A percentile compares a stretch with the other conserved stretches of the same genome.
These are phyloP conservation scores for Batillaria attramentaria DNA, from an alignment of 1,140 invertebrate genomes.

Conservation along the genomic window DNA sequence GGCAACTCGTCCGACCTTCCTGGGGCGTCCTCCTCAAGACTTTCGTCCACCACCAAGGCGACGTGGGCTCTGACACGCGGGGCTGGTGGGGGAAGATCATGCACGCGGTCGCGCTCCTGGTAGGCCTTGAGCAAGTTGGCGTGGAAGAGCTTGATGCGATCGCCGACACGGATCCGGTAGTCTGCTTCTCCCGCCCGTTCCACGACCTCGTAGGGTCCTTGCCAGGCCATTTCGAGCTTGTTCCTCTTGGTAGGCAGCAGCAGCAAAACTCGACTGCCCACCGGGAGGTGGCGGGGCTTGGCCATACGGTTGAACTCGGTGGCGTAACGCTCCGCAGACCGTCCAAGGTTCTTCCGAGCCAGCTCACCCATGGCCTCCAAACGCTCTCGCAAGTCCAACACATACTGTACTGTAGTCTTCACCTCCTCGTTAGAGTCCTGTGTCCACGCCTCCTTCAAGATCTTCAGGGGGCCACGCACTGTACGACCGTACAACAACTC, in stretches of 20 bases:
- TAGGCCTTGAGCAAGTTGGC: neutral
- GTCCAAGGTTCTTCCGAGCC: conserved; percentile 18
- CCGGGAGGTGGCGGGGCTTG: neutral
- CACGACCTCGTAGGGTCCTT: conserved; percentile 32
- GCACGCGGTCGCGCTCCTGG: neutral
- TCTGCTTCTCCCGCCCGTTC: neutral
- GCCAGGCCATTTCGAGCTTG: conserved; percentile 36
- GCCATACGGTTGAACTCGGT: conserved; percentile 23
- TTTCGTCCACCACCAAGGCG: neutral
- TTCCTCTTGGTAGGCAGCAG: conserved; percentile 40
- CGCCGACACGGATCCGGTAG: neutral
- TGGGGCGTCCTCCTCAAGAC: neutral
- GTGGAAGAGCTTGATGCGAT: neutral
- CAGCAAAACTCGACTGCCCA: conserved; percentile 30
- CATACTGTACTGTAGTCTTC: conserved; percentile 37
- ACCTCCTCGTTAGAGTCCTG: conserved; percentile 34
- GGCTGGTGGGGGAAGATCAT: too few species aligned
- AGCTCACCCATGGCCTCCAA: conserved; percentile 33
- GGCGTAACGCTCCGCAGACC: neutral
- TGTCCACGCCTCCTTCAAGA: conserved; percentile 60
- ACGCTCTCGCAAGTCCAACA: conserved; percentile 28
- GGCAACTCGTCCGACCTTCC: neutral
- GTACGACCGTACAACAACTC: conserved; percentile 57
- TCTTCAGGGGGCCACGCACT: conserved; percentile 53
- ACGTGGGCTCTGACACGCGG: neutral